These are phyloP conservation scores for Chloroceryle aenea DNA, from an alignment of 2,113 vertebrate genomes.

Conservation along the genomic window DNA sequence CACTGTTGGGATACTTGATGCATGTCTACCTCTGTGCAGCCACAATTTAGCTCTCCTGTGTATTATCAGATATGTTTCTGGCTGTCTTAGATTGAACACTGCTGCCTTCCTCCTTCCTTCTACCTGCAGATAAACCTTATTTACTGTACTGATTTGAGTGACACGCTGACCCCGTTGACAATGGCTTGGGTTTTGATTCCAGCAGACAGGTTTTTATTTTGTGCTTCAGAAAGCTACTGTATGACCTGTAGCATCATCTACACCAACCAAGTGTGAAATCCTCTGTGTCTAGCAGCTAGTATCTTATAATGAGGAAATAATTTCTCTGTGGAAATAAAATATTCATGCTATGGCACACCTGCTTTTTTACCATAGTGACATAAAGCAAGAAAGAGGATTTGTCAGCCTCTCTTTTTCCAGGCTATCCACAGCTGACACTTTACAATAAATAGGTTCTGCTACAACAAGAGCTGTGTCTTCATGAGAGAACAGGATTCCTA, in stretches of 20 bases:
- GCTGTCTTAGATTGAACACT: neutral
- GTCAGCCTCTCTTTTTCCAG: neutral
- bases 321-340: constrained; percentile 31
- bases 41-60: neutral
- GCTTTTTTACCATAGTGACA: neutral
- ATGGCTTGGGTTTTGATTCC: neutral
- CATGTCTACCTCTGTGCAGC: neutral
- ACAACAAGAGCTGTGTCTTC: neutral
- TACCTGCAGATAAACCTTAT: neutral
- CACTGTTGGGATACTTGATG: neutral
- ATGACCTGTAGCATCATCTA: constrained; percentile 9
- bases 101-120: neutral
- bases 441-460: neutral
- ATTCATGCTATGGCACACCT: neutral
- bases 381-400: neutral
- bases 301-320: neutral
- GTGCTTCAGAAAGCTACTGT: neutral
- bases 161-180: neutral
- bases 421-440: neutral
- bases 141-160: neutral
- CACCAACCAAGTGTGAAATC: constrained; percentile 31
- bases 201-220: neutral
- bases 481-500: neutral
- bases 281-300: neutral
- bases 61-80: neutral